Evolutionary conservation across 2,113 vertebrate species (phyloP).

Genomic region (Neolamprologus ventralis): DNA sequence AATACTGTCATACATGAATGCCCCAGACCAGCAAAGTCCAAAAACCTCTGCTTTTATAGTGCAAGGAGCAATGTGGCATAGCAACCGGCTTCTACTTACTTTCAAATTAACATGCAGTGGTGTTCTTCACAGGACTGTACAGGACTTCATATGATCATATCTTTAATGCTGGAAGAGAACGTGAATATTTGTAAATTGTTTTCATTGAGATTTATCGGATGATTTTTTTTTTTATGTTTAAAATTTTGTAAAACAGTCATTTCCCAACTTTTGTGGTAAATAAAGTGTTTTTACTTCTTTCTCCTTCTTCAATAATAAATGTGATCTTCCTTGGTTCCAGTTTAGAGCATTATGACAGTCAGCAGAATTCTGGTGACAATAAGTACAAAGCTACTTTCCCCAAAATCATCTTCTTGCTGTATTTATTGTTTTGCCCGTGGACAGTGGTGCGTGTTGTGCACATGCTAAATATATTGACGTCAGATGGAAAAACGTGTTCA

Average conservation of each 20-base stretch:
- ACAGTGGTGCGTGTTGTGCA: background rate
- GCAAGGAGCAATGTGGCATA: background rate
- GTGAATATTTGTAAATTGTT: background rate
- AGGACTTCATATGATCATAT: background rate
- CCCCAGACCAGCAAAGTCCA: rapidly evolving
- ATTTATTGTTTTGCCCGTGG: background rate
- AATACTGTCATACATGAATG: background rate
- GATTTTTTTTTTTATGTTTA: background rate
- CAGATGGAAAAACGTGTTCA: background rate
- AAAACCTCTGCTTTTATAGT: background rate
- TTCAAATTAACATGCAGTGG: background rate
- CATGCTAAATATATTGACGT: background rate
- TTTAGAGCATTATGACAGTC: background rate
- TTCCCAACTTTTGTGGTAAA: background rate
- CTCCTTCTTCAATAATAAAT: background rate
- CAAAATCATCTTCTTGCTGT: background rate
- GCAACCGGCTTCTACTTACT: background rate
- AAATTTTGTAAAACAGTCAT: background rate
- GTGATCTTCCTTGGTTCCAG: background rate
- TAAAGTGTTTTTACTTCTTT: background rate
- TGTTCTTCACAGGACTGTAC: background rate
- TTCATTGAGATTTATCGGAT: background rate
- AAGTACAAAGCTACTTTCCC: background rate
- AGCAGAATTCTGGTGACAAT: background rate
- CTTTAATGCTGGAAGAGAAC: background rate